A percentile compares a stretch with the other conserved stretches of the same genome.
Evolutionary conservation across 1,140 invertebrate genomes (phyloP).

Genomic region (Orussus abietinus): DNA sequence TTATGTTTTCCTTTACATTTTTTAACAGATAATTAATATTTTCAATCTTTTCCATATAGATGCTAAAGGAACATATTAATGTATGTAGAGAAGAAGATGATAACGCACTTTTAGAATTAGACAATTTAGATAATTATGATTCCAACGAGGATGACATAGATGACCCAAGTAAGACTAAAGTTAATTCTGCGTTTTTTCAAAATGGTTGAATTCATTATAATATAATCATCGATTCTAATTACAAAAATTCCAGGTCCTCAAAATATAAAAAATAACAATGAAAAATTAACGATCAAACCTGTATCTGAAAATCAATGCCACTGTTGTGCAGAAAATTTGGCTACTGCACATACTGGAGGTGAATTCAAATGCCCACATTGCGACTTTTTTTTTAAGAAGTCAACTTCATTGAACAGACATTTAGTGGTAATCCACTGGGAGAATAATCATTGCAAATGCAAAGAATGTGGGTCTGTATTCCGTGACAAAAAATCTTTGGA

Average conservation of each 20-base stretch:
- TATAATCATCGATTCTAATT: slow-evolving; percentile 1
- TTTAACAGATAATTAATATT: slow-evolving; percentile 1
- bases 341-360: slow-evolving; percentile 52
- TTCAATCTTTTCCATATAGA: slow-evolving; percentile 23
- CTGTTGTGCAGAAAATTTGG: slow-evolving; percentile 54
- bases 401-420: slow-evolving; percentile 53
- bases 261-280: slow-evolving; percentile 34
- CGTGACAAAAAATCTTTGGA: slow-evolving; percentile 53
- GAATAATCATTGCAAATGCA: slow-evolving; percentile 48
- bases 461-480: slow-evolving; percentile 51
- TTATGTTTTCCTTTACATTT: no score
- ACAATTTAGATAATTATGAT: slow-evolving; percentile 35
- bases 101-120: slow-evolving; percentile 36
- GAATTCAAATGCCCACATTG: slow-evolving; percentile 51
- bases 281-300: slow-evolving; percentile 39
- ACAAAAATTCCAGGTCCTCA: slow-evolving; percentile 20
- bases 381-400: slow-evolving; percentile 52
- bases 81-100: slow-evolving; percentile 49
- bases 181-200: slow-evolving; percentile 13
- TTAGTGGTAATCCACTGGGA: slow-evolving; percentile 52
- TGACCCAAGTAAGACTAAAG: slow-evolving; percentile 32
- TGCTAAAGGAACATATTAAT: slow-evolving; percentile 45
- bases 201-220: slow-evolving; percentile 3
- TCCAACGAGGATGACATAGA: slow-evolving; percentile 33
- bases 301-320: slow-evolving; percentile 49